Percentiles rank a stretch among this genome's conserved stretches.
These are phyloP conservation scores for Sitta europaea DNA, from an alignment of 2,113 vertebrate species.

Conservation along the genomic window DNA sequence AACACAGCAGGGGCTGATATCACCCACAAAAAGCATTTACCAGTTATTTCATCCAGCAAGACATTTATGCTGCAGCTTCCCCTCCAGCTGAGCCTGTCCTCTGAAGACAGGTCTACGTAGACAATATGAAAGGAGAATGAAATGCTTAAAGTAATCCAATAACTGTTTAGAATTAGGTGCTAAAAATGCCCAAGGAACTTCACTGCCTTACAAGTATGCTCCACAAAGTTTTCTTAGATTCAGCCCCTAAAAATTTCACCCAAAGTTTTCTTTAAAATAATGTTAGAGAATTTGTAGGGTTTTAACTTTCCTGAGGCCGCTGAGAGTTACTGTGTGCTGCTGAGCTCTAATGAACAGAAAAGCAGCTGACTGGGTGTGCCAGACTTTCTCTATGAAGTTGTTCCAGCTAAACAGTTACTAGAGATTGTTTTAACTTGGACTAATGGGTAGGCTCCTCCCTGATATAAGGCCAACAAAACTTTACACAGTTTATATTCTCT, in stretches of 20 bases:
- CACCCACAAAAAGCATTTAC: neutral
- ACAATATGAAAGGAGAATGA: neutral
- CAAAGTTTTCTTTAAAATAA: neutral
- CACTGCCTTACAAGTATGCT: neutral
- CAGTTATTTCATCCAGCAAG: conserved; percentile 27
- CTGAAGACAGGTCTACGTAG: neutral
- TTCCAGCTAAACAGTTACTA: conserved; percentile 34
- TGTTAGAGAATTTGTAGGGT: neutral
- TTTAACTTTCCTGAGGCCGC: neutral
- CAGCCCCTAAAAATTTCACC: neutral
- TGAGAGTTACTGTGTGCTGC: neutral
- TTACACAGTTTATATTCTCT: conserved; percentile 34
- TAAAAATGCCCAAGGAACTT: neutral
- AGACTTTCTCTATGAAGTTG: conserved; percentile 24
- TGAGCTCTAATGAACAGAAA: neutral
- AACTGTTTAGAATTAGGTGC: neutral
- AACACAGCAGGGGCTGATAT: neutral
- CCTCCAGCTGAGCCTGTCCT: conserved; percentile 3
- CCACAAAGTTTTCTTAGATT: neutral
- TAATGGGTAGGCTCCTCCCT: conserved; percentile 19
- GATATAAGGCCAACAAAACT: conserved; percentile 37
- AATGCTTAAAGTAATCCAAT: neutral
- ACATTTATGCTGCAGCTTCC: conserved; percentile 7
- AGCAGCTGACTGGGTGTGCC: conserved; percentile 18
- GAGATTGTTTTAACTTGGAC: conserved; percentile 48